These are phyloP conservation scores for Macropis europaea DNA, from an alignment of 2,888 invertebrate species.

Conservation along the genomic window DNA sequence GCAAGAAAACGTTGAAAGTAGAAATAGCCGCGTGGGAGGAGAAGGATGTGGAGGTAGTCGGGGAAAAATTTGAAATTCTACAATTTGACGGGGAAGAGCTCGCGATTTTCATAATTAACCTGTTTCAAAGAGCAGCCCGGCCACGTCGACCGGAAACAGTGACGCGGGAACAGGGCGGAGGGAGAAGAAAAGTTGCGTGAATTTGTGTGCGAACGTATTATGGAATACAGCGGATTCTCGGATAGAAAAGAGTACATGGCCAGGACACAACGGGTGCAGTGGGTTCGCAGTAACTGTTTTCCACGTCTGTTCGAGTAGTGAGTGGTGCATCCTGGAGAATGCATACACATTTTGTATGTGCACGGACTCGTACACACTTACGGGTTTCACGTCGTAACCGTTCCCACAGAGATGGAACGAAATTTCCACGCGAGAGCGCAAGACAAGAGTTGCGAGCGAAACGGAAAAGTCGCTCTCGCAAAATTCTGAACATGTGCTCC, in stretches of 20 bases:
- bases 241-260: conserved; percentile 25
- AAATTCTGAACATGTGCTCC: conserved; percentile 39
- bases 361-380: not conserved
- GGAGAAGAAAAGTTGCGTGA: conserved; percentile 13
- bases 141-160: conserved; percentile 14
- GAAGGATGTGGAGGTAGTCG: too few relatives aligned
- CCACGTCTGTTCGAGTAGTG: conserved; percentile 27
- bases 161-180: not conserved
- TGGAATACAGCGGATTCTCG: conserved; percentile 17
- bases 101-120: conserved; percentile 38
- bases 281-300: conserved; percentile 53
- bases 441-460: conserved; percentile 37
- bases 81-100: not conserved
- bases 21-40: not conserved
- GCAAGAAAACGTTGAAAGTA: conserved; percentile 5
- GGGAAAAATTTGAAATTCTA: not conserved
- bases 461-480: conserved; percentile 36
- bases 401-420: conserved; percentile 23
- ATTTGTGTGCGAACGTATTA: conserved; percentile 33
- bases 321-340: conserved; percentile 26
- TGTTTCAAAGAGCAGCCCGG: conserved; percentile 14
- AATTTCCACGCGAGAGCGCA: conserved; percentile 38
- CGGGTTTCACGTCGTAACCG: conserved; percentile 16
- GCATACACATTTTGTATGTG: not conserved
- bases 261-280: conserved; percentile 40